phyloP scores from a whole-genome alignment of 2,888 invertebrate genomes.

The Sympetrum striolatum region DNA sequence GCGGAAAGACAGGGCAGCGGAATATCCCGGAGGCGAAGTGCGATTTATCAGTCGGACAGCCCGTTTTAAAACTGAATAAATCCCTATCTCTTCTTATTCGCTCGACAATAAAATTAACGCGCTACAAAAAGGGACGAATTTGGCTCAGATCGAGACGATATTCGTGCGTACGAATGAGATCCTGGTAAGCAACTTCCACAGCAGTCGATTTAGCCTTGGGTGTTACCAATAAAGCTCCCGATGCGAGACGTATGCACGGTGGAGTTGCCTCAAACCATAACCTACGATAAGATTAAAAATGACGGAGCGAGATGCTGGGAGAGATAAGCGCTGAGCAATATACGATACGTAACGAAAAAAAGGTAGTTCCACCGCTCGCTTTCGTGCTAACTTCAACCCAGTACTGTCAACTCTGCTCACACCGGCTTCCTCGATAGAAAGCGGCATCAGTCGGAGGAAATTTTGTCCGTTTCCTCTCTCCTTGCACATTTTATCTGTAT shows the following conservation, averaged over 20 bases:
- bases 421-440: too few relatives aligned
- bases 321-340: neutral
- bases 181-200: neutral
- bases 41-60: neutral
- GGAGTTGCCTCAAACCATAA: neutral
- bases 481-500: too few relatives aligned
- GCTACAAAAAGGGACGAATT: too few relatives aligned
- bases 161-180: too few relatives aligned
- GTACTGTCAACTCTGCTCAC: too few relatives aligned
- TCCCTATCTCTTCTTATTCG: too few relatives aligned
- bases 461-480: too few relatives aligned
- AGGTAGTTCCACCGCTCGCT: neutral
- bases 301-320: neutral
- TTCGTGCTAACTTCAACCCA: neutral
- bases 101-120: too few relatives aligned
- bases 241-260: neutral
- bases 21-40: neutral
- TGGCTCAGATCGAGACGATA: too few relatives aligned
- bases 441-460: too few relatives aligned
- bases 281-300: neutral
- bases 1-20: neutral
- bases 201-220: neutral
- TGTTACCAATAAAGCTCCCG: neutral
- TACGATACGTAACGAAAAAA: neutral
- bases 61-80: neutral